A percentile compares a stretch with the other conserved stretches of the same genome.
Evolutionary conservation across 2,113 vertebrate species (phyloP).

Genomic region (Raja brachyura): DNA sequence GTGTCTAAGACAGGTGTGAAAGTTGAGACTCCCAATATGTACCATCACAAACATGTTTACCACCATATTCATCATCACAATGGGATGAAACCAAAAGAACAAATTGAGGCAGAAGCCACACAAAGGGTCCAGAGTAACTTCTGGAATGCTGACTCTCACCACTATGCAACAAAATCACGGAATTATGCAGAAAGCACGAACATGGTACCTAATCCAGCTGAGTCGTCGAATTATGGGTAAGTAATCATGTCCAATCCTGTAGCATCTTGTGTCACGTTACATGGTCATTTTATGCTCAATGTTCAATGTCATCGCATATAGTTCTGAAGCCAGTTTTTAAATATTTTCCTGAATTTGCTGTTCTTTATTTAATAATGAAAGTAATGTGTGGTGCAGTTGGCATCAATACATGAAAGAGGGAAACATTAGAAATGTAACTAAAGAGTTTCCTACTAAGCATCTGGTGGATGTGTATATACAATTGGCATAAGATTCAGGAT

Average conservation of each 20-base stretch:
- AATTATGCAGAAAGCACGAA: constrained; percentile 69
- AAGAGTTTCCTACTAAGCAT: not conserved
- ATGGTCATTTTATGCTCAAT: not conserved
- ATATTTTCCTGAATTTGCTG: not conserved
- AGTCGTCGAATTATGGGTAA: constrained; percentile 74
- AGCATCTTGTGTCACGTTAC: not conserved
- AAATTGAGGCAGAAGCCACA: constrained; percentile 62
- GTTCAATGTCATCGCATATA: not conserved
- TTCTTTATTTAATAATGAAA: not conserved
- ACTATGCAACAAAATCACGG: constrained; percentile 70
- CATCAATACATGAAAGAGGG: too few relatives aligned
- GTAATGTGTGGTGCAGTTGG: not conserved
- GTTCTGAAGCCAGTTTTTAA: not conserved
- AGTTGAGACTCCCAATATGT: constrained; percentile 59
- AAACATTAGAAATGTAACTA: not conserved
- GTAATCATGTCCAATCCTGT: constrained; percentile 35
- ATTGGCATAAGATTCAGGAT: not conserved
- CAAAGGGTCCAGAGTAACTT: constrained; percentile 60
- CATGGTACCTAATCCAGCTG: constrained; percentile 53
- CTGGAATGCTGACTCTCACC: constrained; percentile 68
- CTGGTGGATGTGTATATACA: not conserved
- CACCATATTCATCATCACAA: constrained; percentile 65
- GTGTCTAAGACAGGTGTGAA: constrained; percentile 61
- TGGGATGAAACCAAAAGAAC: constrained; percentile 71
- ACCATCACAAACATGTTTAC: constrained; percentile 81